Evolutionary conservation across 2,888 invertebrate species (phyloP).

Genomic region (Zygothrica quintamaculata): DNA sequence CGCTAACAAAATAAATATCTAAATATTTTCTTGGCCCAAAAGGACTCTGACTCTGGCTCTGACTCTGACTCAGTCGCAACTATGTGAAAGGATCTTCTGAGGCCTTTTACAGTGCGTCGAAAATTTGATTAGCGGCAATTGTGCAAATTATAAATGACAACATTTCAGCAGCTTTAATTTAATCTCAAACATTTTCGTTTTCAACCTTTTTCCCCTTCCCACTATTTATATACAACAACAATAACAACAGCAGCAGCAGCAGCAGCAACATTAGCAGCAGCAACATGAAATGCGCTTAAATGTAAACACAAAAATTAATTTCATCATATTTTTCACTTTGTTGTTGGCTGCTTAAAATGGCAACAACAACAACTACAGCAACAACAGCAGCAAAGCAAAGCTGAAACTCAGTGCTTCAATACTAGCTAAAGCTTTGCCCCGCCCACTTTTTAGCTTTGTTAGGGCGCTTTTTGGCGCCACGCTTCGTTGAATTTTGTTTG

Average conservation of each 20-base stretch:
- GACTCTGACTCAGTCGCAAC: too few species aligned
- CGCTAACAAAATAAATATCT: conserved; percentile 34
- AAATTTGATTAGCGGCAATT: conserved; percentile 79
- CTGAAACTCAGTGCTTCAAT: conserved; percentile 33
- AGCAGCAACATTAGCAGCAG: background rate
- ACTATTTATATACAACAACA: conserved; percentile 4
- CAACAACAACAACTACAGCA: conserved; percentile 25
- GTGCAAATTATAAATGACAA: conserved; percentile 78
- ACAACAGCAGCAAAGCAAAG: conserved; percentile 26
- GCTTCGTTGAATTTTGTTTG: conserved; percentile 75
- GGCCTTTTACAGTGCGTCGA: conserved; percentile 13
- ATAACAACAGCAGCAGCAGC: background rate
- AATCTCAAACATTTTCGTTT: conserved; percentile 67
- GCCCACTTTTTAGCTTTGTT: conserved; percentile 32
- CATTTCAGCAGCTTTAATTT: conserved; percentile 78
- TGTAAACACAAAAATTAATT: conserved; percentile 78
- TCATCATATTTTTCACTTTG: conserved; percentile 77
- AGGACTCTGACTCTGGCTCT: too few species aligned
- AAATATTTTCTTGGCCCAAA: conserved; percentile 27
- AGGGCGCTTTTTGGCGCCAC: conserved; percentile 52
- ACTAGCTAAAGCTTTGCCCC: conserved; percentile 22
- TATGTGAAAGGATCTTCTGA: conserved; percentile 5
- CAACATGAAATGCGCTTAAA: conserved; percentile 48
- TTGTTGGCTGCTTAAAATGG: conserved; percentile 36
- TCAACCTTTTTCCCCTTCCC: conserved; percentile 55